Evolutionary conservation across 2,888 invertebrate species (phyloP), one percentile per base, ranked within the genome.

Genomic region (Phyllotreta cruciferae): DNA sequence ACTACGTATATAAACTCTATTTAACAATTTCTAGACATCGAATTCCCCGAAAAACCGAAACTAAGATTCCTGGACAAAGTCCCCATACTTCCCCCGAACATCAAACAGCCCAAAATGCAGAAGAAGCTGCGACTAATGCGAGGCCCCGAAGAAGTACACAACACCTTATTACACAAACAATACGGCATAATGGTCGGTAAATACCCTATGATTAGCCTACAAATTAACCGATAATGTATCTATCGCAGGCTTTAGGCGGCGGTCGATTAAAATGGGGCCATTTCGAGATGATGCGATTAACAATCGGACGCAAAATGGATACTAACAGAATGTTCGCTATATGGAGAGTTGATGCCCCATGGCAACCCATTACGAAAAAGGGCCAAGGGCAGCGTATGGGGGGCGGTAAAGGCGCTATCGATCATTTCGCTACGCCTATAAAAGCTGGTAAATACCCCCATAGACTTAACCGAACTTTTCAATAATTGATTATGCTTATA

Each of bases 391-490:
- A 91, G 70, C 85, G 95, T 73, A 94, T 97, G 93, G 98, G 98
- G 6, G 96, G 96, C 69, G 98, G 98, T 9, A 99, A 99, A 85
- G 96, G 94, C 6, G 84, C 89, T 0, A 96, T 99, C 63, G 91
- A 97, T 78, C 94, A 96, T 80, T 99, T 97, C 79, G 94, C 92
- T 0, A 95, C 96, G 0, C 99, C 99, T 0, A 81, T 99, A 2
- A 95, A 91, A 83, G 86, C 91, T 36, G 94, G 93, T 47, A 54
- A 52, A n/a, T n/a, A n/a, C n/a, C n/a, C n/a, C n/a, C n/a, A n/a
- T n/a, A n/a, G n/a, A n/a, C n/a, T n/a, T n/a, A n/a, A n/a, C n/a
- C n/a, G n/a, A n/a, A n/a, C n/a, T n/a, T n/a, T n/a, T n/a, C n/a
- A n/a, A n/a, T n/a, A n/a, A n/a, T n/a, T n/a, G n/a, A n/a, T n/a